A percentile compares a stretch with the other conserved stretches of the same genome.
These are phyloP conservation scores for Chaetodon trifasciatus DNA, from an alignment of 2,797 vertebrate species.

Conservation along the genomic window DNA sequence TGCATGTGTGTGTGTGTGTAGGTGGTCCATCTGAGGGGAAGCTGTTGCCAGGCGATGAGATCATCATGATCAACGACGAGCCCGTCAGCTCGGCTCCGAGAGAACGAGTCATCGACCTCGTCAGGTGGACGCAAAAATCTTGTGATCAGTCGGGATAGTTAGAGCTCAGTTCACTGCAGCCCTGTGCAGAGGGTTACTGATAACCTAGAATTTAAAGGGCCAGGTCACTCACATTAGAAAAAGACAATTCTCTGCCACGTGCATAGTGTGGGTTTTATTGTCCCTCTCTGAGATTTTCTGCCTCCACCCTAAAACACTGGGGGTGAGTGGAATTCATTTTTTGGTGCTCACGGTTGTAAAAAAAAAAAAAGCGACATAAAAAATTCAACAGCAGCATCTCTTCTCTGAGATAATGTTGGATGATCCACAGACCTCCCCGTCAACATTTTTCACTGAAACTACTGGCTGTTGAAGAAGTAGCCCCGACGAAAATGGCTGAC, in stretches of 20 bases:
- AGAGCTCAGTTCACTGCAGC: not conserved
- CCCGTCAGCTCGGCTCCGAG: constrained; percentile 93
- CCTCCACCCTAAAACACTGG: not conserved
- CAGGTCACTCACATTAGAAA: not conserved
- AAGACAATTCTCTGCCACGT: not conserved
- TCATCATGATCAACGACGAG: constrained; percentile 97
- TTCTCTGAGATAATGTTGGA: not conserved
- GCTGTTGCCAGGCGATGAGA: constrained; percentile 95
- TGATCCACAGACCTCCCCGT: not conserved
- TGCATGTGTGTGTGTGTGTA: constrained; percentile 39
- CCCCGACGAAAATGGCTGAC: not conserved
- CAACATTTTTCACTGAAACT: not conserved
- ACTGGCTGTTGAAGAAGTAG: no score
- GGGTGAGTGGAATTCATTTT: not conserved
- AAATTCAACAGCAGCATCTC: not conserved
- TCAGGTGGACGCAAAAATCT: constrained; percentile 86
- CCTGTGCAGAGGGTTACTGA: not conserved
- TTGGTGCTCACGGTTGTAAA: not conserved
- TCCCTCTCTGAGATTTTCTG: not conserved
- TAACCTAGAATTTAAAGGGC: not conserved
- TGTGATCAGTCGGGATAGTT: not conserved
- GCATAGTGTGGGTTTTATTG: not conserved
- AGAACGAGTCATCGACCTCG: constrained; percentile 96
- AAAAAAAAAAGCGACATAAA: not conserved
- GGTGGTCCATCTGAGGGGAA: constrained; percentile 96